Conservation (phyloP, 2,888 invertebrate genomes). For the Drosophila fulvimacula region DNA sequence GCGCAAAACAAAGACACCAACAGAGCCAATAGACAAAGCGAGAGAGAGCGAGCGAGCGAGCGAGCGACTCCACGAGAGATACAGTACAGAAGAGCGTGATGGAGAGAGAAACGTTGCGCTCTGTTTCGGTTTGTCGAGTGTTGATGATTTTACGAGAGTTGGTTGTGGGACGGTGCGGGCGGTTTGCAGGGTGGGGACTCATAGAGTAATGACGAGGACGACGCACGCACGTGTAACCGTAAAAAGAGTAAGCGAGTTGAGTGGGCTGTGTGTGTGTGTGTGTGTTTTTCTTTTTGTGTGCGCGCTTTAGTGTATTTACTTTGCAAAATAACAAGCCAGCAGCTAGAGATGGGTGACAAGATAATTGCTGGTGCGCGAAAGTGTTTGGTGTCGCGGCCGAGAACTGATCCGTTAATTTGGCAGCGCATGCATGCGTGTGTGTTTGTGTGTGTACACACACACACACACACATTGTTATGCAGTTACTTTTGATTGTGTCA, state of each 20-base stretch:
- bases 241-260: conserved; percentile 64
- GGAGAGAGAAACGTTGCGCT: conserved; percentile 48
- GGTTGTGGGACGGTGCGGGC: background rate
- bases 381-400: conserved; percentile 40
- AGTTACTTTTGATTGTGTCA: conserved; percentile 24
- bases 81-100: conserved; percentile 8
- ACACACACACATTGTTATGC: conserved; percentile 6
- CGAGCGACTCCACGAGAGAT: conserved; percentile 6
- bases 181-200: background rate
- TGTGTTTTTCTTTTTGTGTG: conserved; percentile 18
- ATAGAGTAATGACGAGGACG: conserved; percentile 53
- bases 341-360: conserved; percentile 61
- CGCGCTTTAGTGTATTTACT: conserved; percentile 43
- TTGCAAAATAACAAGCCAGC: conserved; percentile 66
- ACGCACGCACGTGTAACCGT: conserved; percentile 74
- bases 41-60: conserved; percentile 19
- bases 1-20: conserved; percentile 21
- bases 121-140: conserved; percentile 60
- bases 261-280: conserved; percentile 28
- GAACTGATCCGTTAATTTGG: conserved; percentile 44
- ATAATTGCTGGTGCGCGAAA: conserved; percentile 63
- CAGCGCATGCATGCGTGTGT: background rate
- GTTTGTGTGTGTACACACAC: background rate
- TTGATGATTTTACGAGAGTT: conserved; percentile 45
- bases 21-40: conserved; percentile 11